Conservation (phyloP, 2,797 vertebrate species). For the Neoniphon sammara region DNA sequence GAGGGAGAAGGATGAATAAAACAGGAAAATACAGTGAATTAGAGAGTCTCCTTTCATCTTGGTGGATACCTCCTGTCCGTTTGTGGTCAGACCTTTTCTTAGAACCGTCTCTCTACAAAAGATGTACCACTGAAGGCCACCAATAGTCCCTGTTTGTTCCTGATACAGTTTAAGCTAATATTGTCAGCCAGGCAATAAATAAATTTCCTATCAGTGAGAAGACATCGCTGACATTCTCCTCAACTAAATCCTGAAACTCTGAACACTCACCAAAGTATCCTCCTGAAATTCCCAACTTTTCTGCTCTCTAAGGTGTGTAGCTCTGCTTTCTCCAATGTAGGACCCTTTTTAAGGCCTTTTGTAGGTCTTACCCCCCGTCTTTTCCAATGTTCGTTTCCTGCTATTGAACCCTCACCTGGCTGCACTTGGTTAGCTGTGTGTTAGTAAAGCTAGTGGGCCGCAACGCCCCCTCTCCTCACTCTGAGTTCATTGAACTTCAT, state of each 20-base stretch:
- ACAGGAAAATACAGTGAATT: neutral
- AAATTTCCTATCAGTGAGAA: neutral
- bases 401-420: constrained; percentile 61
- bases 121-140: neutral
- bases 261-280: constrained; percentile 1
- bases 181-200: no score
- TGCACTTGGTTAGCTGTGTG: constrained; percentile 49
- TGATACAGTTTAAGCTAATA: neutral
- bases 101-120: neutral
- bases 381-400: constrained; percentile 34
- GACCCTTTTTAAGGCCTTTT: neutral
- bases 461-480: constrained; percentile 50
- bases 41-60: constrained; percentile 1
- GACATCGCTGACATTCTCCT: no score
- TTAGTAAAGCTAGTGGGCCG: constrained; percentile 56
- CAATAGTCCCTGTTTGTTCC: neutral
- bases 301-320: neutral
- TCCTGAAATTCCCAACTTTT: constrained; percentile 32
- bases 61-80: neutral
- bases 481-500: constrained; percentile 43
- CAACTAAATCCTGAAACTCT: no score
- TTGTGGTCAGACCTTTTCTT: neutral
- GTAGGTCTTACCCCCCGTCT: neutral
- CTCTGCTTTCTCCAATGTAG: neutral
- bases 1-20: neutral